A percentile compares a stretch with the other conserved stretches of the same genome.
These are phyloP conservation scores for Caenorhabditis sp. DNA, from an alignment of 2,888 invertebrate species.

Conservation along the genomic window DNA sequence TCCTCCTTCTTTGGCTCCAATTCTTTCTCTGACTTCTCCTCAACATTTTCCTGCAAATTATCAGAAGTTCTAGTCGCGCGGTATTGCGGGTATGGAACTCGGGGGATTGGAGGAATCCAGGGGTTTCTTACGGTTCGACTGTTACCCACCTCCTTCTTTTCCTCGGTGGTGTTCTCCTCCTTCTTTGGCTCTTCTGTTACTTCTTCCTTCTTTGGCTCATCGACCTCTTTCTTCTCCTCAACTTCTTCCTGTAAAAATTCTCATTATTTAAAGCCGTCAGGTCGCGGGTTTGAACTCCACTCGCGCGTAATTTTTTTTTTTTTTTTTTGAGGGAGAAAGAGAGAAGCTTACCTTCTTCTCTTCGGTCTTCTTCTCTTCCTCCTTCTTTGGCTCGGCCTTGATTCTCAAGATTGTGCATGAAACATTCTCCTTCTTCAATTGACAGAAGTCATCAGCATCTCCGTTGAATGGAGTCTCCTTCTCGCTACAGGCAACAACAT, in stretches of 20 bases:
- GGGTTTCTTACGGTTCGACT: not conserved
- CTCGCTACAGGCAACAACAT: slow-evolving; percentile 48
- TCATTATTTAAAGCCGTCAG: not conserved
- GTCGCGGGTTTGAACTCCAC: not conserved
- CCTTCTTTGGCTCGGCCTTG: slow-evolving; percentile 37
- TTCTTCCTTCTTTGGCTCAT: not conserved
- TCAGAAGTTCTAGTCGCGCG: not conserved
- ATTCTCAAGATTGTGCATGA: slow-evolving; percentile 47
- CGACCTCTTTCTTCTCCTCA: slow-evolving; percentile 5
- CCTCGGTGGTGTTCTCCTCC: slow-evolving; percentile 1
- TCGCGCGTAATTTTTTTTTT: not conserved
- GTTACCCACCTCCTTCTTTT: not conserved
- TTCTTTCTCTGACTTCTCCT: slow-evolving; percentile 26
- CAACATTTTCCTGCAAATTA: slow-evolving; percentile 9
- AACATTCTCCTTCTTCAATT: slow-evolving; percentile 38
- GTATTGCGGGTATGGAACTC: not conserved
- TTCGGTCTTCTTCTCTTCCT: slow-evolving; percentile 6
- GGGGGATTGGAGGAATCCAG: not conserved
- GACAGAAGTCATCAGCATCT: slow-evolving; percentile 53
- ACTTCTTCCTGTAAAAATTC: not conserved
- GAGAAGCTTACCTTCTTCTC: not conserved
- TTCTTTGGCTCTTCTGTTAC: not conserved
- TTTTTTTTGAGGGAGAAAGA: no score
- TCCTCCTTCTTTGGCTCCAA: slow-evolving; percentile 36
- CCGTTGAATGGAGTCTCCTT: slow-evolving; percentile 51